phyloP scores from a whole-genome alignment of 1,140 invertebrate species.

The Penaeus chinensis region DNA sequence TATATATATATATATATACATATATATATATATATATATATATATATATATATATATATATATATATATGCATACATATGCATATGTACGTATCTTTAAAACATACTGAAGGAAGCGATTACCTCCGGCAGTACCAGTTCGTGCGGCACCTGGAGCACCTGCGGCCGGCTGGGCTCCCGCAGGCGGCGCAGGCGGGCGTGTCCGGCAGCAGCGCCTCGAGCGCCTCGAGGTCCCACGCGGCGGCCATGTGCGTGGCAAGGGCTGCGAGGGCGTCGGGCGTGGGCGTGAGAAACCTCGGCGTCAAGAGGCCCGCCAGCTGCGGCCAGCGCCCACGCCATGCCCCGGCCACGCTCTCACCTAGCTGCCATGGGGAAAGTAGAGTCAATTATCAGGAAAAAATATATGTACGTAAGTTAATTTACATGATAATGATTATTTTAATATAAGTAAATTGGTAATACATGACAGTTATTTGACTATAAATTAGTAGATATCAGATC shows the following conservation, averaged over 20 bases:
- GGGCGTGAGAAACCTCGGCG: slow-evolving; percentile 27
- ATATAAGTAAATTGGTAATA: too few species aligned
- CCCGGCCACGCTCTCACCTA: slow-evolving; percentile 41
- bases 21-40: not conserved
- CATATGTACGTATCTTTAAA: not conserved
- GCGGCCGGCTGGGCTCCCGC: slow-evolving; percentile 37
- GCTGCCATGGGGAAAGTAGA: not conserved
- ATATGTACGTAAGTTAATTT: not conserved
- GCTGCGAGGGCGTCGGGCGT: not conserved
- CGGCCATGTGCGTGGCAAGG: slow-evolving; percentile 44
- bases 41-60: slow-evolving; percentile 3
- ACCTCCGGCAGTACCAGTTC: slow-evolving; percentile 54
- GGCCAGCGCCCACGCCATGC: slow-evolving; percentile 29
- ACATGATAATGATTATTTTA: too few species aligned
- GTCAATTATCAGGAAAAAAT: not conserved
- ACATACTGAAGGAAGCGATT: not conserved
- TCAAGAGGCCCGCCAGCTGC: slow-evolving; percentile 15
- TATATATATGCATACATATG: not conserved
- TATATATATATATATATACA: not conserved
- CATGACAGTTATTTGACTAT: too few species aligned
- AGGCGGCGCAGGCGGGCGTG: slow-evolving; percentile 28
- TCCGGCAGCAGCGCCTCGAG: slow-evolving; percentile 50
- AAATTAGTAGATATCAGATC: too few species aligned
- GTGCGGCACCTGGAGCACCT: slow-evolving; percentile 48
- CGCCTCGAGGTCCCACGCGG: slow-evolving; percentile 56